A percentile compares a stretch with the other conserved stretches of the same genome.
Conservation (phyloP, 2,888 invertebrate species). For the Conchocele bisecta region DNA sequence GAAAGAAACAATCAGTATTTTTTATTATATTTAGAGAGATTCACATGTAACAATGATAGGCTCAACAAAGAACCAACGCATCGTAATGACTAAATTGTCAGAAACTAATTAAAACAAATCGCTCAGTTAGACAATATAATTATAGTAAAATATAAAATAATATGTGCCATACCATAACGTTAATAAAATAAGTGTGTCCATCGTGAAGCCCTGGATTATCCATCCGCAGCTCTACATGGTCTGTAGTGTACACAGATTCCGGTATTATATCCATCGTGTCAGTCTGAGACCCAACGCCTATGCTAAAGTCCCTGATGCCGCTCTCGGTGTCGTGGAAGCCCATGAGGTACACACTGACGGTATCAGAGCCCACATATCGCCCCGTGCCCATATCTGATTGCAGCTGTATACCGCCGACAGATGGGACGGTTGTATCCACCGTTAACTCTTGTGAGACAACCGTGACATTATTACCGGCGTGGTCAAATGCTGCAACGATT, state of each 20-base stretch:
- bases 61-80: too few species aligned
- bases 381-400: background rate
- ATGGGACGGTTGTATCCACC: slow-evolving; percentile 11
- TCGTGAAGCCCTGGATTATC: background rate
- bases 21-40: too few species aligned
- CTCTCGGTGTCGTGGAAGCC: slow-evolving; percentile 8
- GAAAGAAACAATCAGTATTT: too few species aligned
- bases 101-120: too few species aligned
- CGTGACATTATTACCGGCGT: background rate
- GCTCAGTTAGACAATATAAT: too few species aligned
- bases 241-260: background rate
- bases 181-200: slow-evolving; percentile 1
- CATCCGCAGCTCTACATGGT: background rate
- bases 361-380: background rate
- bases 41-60: too few species aligned
- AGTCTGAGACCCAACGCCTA: background rate
- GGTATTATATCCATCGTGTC: background rate
- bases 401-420: background rate
- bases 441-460: slow-evolving; percentile 6
- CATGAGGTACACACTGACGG: background rate
- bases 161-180: slow-evolving; percentile 4
- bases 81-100: too few species aligned
- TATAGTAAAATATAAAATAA: too few species aligned
- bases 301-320: background rate
- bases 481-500: slow-evolving; percentile 9